Evolutionary conservation across 1,140 invertebrate genomes (phyloP).

Genomic region (Cherax destructor): DNA sequence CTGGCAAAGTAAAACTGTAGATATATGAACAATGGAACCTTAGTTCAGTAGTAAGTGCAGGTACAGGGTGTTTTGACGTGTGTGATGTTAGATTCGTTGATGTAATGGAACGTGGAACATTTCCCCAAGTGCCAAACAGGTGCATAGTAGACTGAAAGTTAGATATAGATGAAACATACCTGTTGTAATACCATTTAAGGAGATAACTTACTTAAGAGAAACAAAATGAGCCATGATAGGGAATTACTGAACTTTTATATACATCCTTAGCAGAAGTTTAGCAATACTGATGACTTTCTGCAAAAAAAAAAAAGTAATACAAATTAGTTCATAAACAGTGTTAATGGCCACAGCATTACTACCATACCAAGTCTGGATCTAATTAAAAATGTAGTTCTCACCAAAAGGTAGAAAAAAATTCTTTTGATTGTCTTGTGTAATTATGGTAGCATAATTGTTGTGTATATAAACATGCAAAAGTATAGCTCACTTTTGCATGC

Average conservation of each 20-base stretch:
- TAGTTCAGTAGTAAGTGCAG: no score
- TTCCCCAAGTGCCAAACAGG: neutral
- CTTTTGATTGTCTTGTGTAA: neutral
- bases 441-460: neutral
- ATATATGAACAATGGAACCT: no score
- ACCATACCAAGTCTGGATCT: neutral
- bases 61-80: no score
- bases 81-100: no score
- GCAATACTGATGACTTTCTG: neutral
- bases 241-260: neutral
- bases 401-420: neutral
- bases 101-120: neutral
- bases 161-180: neutral
- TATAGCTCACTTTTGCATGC: neutral
- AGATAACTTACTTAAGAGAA: neutral
- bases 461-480: neutral
- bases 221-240: neutral
- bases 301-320: neutral
- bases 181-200: neutral
- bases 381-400: neutral
- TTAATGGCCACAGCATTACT: slow-evolving; percentile 3
- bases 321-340: neutral
- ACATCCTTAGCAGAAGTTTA: neutral
- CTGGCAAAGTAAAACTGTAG: no score
- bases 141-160: neutral